A percentile compares a stretch with the other conserved stretches of the same genome.
Conservation (phyloP, 2,888 invertebrate species). For the Julus scandinavius region DNA sequence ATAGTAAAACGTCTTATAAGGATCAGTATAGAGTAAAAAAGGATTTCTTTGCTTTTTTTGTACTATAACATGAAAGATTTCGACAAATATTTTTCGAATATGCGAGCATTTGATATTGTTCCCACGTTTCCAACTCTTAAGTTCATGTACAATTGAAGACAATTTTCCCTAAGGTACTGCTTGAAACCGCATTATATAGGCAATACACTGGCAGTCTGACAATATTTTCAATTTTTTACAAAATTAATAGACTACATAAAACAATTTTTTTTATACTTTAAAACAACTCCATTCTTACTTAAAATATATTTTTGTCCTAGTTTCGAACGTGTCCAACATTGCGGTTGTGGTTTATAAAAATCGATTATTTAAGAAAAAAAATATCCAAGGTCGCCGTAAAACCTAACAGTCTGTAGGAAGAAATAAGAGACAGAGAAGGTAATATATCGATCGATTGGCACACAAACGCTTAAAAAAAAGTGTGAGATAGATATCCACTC, state of each 20-base stretch:
- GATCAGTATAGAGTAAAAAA: too few relatives aligned
- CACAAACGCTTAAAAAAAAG: background rate
- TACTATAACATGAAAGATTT: too few relatives aligned
- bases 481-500: background rate
- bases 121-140: too few relatives aligned
- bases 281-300: background rate
- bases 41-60: too few relatives aligned
- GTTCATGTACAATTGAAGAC: too few relatives aligned
- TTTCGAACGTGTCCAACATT: background rate
- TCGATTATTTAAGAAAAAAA: constrained; percentile 21
- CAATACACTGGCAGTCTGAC: too few relatives aligned
- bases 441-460: constrained; percentile 27
- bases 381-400: background rate
- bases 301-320: background rate
- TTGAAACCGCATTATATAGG: too few relatives aligned
- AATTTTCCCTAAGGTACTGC: too few relatives aligned
- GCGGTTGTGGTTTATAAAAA: constrained; percentile 1
- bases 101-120: too few relatives aligned
- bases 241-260: background rate
- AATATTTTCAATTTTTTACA: too few relatives aligned
- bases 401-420: background rate
- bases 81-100: too few relatives aligned
- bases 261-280: background rate
- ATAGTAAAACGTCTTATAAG: too few relatives aligned
- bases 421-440: constrained; percentile 12